phyloP scores from a whole-genome alignment of 2,888 invertebrate genomes.

The Magallana nippona region DNA sequence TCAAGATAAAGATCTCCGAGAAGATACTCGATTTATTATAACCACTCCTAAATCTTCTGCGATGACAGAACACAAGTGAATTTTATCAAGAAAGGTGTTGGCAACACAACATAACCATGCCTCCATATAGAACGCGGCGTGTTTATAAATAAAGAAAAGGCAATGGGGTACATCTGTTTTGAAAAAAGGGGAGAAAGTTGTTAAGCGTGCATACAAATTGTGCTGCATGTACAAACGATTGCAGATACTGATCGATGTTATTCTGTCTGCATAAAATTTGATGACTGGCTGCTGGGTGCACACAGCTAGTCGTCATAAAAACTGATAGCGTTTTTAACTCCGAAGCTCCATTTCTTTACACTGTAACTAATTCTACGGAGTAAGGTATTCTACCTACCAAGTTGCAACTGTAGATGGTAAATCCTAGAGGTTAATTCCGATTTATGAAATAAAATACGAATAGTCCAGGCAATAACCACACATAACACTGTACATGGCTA shows the following conservation, averaged over 20 bases:
- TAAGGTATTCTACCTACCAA: background rate
- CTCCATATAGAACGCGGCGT: background rate
- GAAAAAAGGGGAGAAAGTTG: background rate
- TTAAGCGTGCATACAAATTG: constrained; percentile 26
- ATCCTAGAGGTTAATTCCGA: background rate
- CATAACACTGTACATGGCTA: background rate
- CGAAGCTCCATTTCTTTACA: background rate
- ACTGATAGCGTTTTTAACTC: background rate
- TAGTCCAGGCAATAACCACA: background rate
- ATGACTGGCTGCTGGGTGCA: background rate
- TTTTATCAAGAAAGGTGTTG: constrained; percentile 14
- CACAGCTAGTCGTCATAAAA: background rate
- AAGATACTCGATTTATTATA: constrained; percentile 3
- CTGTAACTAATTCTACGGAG: background rate
- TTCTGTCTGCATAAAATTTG: constrained; percentile 25
- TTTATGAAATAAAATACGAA: background rate
- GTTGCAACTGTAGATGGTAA: background rate
- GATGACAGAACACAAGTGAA: constrained; percentile 16
- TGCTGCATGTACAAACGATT: constrained; percentile 1
- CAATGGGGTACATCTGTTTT: background rate
- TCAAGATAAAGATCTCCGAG: constrained; percentile 7
- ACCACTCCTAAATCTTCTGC: constrained; percentile 25
- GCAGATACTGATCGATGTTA: constrained; percentile 11
- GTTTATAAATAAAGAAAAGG: constrained; percentile 23
- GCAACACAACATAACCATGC: constrained; percentile 26